phyloP scores from a whole-genome alignment of 2,888 invertebrate species.

The Cephus pulcher region DNA sequence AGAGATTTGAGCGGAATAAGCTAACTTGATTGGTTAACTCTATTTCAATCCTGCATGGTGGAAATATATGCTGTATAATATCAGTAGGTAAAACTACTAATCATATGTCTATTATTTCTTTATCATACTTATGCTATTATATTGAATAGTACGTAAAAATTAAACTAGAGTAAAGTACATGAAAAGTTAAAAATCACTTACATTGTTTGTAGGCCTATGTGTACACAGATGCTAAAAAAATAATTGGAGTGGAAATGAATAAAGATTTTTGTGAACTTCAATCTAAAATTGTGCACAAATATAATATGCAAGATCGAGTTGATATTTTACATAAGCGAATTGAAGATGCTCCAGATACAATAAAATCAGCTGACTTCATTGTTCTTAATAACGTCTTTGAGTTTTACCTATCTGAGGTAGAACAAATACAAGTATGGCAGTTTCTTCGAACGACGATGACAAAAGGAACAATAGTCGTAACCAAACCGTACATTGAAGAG shows the following conservation, averaged over 20 bases:
- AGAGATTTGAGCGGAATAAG: too few relatives aligned
- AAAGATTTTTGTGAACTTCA: constrained; percentile 75
- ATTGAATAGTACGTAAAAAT: too few relatives aligned
- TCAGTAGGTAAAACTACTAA: too few relatives aligned
- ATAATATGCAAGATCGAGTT: constrained; percentile 69
- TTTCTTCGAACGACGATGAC: constrained; percentile 70
- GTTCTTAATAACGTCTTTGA: constrained; percentile 78
- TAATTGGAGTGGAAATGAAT: constrained; percentile 79
- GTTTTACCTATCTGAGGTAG: constrained; percentile 73
- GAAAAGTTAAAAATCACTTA: too few relatives aligned
- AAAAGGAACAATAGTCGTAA: constrained; percentile 72
- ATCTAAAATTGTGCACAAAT: constrained; percentile 70
- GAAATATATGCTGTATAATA: too few relatives aligned
- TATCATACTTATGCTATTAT: too few relatives aligned
- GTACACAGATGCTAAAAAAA: constrained; percentile 70
- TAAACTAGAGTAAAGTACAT: too few relatives aligned
- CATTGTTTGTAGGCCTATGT: constrained; percentile 71
- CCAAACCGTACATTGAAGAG: constrained; percentile 71
- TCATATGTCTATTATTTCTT: too few relatives aligned
- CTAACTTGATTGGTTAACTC: too few relatives aligned
- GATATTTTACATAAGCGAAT: constrained; percentile 73
- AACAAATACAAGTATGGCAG: constrained; percentile 73
- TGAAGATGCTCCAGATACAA: constrained; percentile 69
- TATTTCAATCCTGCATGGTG: too few relatives aligned
- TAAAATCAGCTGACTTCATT: constrained; percentile 72